These are phyloP conservation scores for Oscheius sp. DNA, from an alignment of 2,888 invertebrate species.

Conservation along the genomic window DNA sequence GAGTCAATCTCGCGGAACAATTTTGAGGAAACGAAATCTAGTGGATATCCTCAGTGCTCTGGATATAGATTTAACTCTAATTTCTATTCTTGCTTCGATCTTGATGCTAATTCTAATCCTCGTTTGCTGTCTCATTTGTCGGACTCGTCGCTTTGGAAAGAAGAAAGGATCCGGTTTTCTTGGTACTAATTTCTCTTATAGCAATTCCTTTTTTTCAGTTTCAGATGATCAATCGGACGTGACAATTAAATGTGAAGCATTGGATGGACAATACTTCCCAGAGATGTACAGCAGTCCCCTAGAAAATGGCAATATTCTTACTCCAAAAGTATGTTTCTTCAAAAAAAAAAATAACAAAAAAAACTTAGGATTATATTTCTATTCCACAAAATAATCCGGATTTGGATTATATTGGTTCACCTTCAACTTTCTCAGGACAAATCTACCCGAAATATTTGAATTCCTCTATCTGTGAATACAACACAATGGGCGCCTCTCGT, in stretches of 20 bases:
- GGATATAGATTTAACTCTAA: conserved; percentile 32
- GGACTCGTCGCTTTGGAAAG: conserved; percentile 36
- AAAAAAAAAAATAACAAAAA: neutral
- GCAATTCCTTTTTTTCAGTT: conserved; percentile 10
- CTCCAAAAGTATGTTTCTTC: conserved; percentile 46
- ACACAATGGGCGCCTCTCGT: conserved; percentile 37
- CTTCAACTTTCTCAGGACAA: conserved; percentile 38
- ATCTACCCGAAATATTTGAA: conserved; percentile 56
- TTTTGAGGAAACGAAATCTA: conserved; percentile 41
- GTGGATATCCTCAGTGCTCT: conserved; percentile 45
- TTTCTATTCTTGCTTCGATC: conserved; percentile 38
- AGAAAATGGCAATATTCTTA: conserved; percentile 53
- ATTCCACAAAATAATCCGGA: conserved; percentile 70
- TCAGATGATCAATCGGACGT: conserved; percentile 67
- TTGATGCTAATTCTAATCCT: conserved; percentile 39
- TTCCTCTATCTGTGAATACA: conserved; percentile 52
- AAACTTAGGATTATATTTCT: conserved; percentile 65
- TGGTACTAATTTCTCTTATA: conserved; percentile 27
- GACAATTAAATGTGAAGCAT: conserved; percentile 66
- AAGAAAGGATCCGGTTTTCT: conserved; percentile 49
- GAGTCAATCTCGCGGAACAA: conserved; percentile 36
- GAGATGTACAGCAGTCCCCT: conserved; percentile 64
- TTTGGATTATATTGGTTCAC: conserved; percentile 62
- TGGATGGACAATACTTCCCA: conserved; percentile 64
- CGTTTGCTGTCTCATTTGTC: conserved; percentile 40